Percentiles rank a stretch among this genome's conserved stretches.
Evolutionary conservation across 1,140 invertebrate species (phyloP).

Genomic region (Colletes latitarsis): DNA sequence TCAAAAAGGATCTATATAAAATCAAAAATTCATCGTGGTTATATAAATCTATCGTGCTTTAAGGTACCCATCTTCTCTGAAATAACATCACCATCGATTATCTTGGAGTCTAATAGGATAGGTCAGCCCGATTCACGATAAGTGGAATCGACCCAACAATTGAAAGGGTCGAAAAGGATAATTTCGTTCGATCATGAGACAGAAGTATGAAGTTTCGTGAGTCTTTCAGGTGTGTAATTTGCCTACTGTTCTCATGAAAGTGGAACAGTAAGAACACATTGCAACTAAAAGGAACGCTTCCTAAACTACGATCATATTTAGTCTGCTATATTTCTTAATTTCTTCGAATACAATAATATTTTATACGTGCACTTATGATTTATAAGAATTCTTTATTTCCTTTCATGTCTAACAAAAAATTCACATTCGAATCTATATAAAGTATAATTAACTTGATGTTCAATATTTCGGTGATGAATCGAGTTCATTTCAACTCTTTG

Average conservation of each 20-base stretch:
- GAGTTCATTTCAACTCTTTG: neutral
- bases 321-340: neutral
- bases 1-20: neutral
- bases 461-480: neutral
- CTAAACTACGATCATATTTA: neutral
- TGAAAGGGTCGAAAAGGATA: conserved; percentile 56
- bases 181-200: conserved; percentile 48
- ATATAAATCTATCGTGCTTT: conserved; percentile 36
- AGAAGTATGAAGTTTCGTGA: conserved; percentile 45
- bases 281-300: conserved; percentile 19
- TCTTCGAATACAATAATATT: neutral
- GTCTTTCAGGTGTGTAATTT: conserved; percentile 50
- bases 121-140: conserved; percentile 59
- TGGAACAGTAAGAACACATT: neutral
- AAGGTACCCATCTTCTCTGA: conserved; percentile 40
- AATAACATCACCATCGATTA: conserved; percentile 64
- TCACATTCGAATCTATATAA: neutral
- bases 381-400: neutral
- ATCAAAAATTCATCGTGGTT: conserved; percentile 22
- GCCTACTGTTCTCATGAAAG: conserved; percentile 23
- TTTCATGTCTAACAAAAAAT: neutral
- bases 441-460: neutral
- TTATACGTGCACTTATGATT: neutral
- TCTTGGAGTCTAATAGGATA: conserved; percentile 51
- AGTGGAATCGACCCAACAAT: conserved; percentile 56